These are phyloP conservation scores for Amorpha juglandis DNA, from an alignment of 2,888 invertebrate genomes.

Conservation along the genomic window DNA sequence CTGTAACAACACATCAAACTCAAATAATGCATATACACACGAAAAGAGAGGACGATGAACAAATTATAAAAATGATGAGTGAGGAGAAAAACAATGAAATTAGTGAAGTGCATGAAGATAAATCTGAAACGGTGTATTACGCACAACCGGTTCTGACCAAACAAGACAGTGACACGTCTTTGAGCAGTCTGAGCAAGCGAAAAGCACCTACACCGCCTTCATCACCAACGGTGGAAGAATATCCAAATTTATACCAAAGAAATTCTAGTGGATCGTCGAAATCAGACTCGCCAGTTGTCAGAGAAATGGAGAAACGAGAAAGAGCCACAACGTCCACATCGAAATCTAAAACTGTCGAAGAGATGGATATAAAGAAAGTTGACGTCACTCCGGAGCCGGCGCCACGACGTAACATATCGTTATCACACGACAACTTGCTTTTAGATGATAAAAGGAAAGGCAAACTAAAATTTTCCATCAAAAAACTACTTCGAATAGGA, in stretches of 20 bases:
- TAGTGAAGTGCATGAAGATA: slow-evolving; percentile 66
- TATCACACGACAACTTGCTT: slow-evolving; percentile 89
- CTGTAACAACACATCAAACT: slow-evolving; percentile 67
- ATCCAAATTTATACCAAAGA: slow-evolving; percentile 84
- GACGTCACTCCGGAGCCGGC: slow-evolving; percentile 86
- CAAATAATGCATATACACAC: slow-evolving; percentile 82
- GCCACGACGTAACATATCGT: slow-evolving; percentile 88
- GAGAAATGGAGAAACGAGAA: slow-evolving; percentile 91
- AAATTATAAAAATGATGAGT: slow-evolving; percentile 51
- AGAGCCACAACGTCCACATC: slow-evolving; percentile 76
- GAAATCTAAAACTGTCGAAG: slow-evolving; percentile 63
- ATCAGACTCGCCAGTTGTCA: slow-evolving; percentile 87
- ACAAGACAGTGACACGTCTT: slow-evolving; percentile 83
- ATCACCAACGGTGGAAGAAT: slow-evolving; percentile 77
- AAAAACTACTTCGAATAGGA: slow-evolving; percentile 92
- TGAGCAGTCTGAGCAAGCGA: slow-evolving; percentile 86
- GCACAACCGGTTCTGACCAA: slow-evolving; percentile 81
- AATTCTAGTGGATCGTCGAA: slow-evolving; percentile 83
- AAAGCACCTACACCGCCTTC: slow-evolving; percentile 91
- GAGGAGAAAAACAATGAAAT: slow-evolving; percentile 74
- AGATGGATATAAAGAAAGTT: slow-evolving; percentile 61
- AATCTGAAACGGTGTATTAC: slow-evolving; percentile 72
- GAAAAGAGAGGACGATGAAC: slow-evolving; percentile 65
- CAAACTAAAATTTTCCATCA: slow-evolving; percentile 90
- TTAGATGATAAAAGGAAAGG: slow-evolving; percentile 87